These are phyloP conservation scores for Drosophila ercepeae DNA, from an alignment of 1,140 invertebrate species.

Conservation along the genomic window DNA sequence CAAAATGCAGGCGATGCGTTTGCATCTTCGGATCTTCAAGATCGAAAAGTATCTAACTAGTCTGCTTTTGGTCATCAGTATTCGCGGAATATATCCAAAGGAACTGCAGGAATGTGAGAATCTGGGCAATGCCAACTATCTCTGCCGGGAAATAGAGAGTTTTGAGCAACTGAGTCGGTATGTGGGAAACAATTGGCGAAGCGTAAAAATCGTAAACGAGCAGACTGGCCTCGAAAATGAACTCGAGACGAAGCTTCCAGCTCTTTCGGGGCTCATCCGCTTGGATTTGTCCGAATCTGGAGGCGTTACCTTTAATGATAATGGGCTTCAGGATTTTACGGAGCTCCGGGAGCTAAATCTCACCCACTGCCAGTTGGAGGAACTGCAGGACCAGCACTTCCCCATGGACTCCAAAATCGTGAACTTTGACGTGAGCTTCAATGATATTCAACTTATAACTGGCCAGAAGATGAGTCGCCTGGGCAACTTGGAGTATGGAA, in stretches of 20 bases:
- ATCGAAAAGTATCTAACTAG: not conserved
- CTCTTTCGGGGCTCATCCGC: constrained; percentile 8
- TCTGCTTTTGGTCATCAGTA: not conserved
- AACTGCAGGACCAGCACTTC: constrained; percentile 50
- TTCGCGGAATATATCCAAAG: constrained; percentile 18
- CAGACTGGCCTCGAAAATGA: constrained; percentile 42
- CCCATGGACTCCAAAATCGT: constrained; percentile 15
- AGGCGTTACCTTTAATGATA: constrained; percentile 40
- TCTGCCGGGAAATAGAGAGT: constrained; percentile 61
- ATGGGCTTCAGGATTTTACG: constrained; percentile 42
- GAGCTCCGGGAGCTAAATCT: constrained; percentile 56
- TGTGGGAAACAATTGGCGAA: constrained; percentile 34
- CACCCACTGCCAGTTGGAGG: constrained; percentile 43
- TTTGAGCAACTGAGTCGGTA: constrained; percentile 48
- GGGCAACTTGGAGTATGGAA: constrained; percentile 51
- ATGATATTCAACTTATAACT: constrained; percentile 47
- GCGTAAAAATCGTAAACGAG: constrained; percentile 47
- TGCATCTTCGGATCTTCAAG: constrained; percentile 12
- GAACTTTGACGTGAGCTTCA: constrained; percentile 63
- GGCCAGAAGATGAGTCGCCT: constrained; percentile 29
- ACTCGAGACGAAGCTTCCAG: constrained; percentile 1
- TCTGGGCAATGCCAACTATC: constrained; percentile 1
- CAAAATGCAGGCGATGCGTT: constrained; percentile 35
- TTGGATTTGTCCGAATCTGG: constrained; percentile 52
- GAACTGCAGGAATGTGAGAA: constrained; percentile 60